Percentiles rank a stretch among this genome's conserved stretches.
These are phyloP conservation scores for Amphipyra berbera DNA, from an alignment of 2,888 invertebrate genomes.

Conservation along the genomic window DNA sequence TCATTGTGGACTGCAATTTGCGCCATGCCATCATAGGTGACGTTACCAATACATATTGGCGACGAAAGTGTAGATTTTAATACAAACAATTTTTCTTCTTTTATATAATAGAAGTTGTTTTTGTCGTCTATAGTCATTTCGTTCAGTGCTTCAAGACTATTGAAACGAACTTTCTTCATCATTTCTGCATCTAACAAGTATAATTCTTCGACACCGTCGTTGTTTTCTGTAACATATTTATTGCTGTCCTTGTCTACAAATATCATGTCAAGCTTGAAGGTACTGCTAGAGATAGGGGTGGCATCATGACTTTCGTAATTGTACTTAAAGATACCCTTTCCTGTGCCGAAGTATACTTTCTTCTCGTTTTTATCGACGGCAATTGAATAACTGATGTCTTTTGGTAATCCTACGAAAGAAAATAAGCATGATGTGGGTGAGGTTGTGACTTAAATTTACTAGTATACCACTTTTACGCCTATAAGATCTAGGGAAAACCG, in stretches of 20 bases:
- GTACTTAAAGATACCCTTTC: conserved; percentile 76
- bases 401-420: conserved; percentile 73
- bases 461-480: too few relatives aligned
- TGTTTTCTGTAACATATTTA: conserved; percentile 77
- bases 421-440: background rate
- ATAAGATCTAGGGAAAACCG: too few relatives aligned
- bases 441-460: background rate
- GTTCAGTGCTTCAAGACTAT: conserved; percentile 72
- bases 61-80: conserved; percentile 68
- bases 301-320: conserved; percentile 73
- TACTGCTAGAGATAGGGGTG: conserved; percentile 65
- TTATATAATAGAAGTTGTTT: conserved; percentile 81
- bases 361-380: conserved; percentile 75
- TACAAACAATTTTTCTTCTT: conserved; percentile 74
- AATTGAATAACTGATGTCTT: conserved; percentile 77
- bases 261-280: conserved; percentile 75
- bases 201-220: conserved; percentile 76
- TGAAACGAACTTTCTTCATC: conserved; percentile 71
- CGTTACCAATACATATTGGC: conserved; percentile 71
- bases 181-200: conserved; percentile 72
- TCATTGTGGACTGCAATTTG: conserved; percentile 78
- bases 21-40: conserved; percentile 75
- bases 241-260: conserved; percentile 81
- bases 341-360: conserved; percentile 80
- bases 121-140: conserved; percentile 79